Evolutionary conservation across 2,888 invertebrate genomes (phyloP).

Genomic region (Idaea straminata): DNA sequence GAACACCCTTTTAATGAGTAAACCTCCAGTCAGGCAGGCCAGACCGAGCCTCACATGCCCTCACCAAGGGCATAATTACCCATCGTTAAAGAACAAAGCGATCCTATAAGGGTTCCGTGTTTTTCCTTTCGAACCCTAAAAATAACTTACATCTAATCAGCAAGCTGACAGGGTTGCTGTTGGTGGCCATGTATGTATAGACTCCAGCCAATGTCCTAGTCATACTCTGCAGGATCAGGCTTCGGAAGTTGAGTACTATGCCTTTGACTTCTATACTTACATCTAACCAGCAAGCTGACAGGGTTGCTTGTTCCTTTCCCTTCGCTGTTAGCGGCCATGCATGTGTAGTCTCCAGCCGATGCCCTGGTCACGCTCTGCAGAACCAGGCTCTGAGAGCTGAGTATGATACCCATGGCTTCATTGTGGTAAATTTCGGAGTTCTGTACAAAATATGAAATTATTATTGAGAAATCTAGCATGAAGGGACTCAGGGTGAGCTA

Average conservation of each 20-base stretch:
- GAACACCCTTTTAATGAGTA: no score
- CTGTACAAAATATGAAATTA: conserved; percentile 59
- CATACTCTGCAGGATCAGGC: conserved; percentile 91
- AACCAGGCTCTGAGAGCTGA: conserved; percentile 92
- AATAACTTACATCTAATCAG: conserved; percentile 87
- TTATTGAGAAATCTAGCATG: no score
- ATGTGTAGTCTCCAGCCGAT: conserved; percentile 93
- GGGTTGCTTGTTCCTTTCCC: conserved; percentile 89
- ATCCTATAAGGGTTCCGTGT: no score
- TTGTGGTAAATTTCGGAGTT: conserved; percentile 91
- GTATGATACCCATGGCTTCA: conserved; percentile 88
- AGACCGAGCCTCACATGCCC: no score
- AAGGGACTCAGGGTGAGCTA: no score
- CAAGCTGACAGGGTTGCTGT: conserved; percentile 86
- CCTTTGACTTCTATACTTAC: conserved; percentile 85
- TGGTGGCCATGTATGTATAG: conserved; percentile 92
- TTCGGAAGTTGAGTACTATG: conserved; percentile 91
- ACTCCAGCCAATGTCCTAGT: conserved; percentile 91
- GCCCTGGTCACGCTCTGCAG: conserved; percentile 90
- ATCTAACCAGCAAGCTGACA: conserved; percentile 84
- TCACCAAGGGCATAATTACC: no score
- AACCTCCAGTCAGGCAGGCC: no score
- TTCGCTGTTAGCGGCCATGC: conserved; percentile 91
- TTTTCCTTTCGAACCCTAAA: no score
- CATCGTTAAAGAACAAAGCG: no score